Conservation (phyloP, 2,113 vertebrate species). For the Mastomys natalensis region DNA sequence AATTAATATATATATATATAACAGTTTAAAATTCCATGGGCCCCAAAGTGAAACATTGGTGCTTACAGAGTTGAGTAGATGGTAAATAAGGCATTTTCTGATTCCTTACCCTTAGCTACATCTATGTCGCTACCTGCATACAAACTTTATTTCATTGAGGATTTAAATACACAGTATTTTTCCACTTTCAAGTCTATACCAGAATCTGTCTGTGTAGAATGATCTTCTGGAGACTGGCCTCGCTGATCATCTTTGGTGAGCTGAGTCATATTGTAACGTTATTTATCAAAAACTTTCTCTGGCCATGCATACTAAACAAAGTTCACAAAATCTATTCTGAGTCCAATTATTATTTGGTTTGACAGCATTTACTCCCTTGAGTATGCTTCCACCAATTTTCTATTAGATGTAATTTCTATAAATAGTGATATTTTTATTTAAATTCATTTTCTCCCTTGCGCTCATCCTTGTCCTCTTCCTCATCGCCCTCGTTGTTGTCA, state of each 20-base stretch:
- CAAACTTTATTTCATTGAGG: neutral
- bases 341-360: neutral
- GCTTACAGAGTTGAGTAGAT: neutral
- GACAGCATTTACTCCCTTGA: neutral
- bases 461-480: too few relatives aligned
- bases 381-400: neutral
- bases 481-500: too few relatives aligned
- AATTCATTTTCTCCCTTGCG: too few relatives aligned
- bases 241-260: neutral
- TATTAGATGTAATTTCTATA: neutral
- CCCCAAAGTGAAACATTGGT: neutral
- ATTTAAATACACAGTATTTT: neutral
- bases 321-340: neutral
- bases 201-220: neutral
- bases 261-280: neutral
- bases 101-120: too few relatives aligned
- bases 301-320: neutral
- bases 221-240: neutral
- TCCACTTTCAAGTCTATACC: neutral
- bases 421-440: neutral
- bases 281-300: neutral
- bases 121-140: neutral
- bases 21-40: neutral
- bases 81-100: neutral
- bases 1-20: too few relatives aligned